Evolutionary conservation across 1,140 invertebrate species (phyloP).

Genomic region (Leguminivora glycinivorella): DNA sequence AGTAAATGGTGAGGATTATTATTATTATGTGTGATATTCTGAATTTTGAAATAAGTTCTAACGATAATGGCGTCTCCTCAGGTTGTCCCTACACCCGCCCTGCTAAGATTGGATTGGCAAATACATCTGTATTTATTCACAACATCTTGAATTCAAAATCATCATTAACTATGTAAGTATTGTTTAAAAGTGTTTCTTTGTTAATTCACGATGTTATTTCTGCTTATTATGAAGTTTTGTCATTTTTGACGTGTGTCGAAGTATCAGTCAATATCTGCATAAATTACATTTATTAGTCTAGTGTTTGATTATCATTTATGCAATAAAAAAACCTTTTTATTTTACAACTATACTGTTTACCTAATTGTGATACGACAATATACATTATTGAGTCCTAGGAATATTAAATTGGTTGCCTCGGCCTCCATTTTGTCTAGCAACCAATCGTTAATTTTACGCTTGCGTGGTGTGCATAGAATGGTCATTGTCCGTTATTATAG

Average conservation of each 20-base stretch:
- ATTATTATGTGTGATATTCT: constrained; percentile 28
- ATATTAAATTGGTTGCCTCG: not conserved
- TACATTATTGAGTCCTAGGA: too few species aligned
- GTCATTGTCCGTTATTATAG: not conserved
- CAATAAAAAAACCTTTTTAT: not conserved
- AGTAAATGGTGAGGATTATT: too few species aligned
- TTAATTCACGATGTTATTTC: not conserved
- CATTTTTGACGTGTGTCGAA: not conserved
- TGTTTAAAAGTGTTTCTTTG: constrained; percentile 18
- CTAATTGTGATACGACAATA: too few species aligned
- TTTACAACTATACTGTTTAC: too few species aligned
- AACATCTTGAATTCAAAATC: constrained; percentile 51
- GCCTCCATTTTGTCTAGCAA: constrained; percentile 13
- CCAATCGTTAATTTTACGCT: constrained; percentile 19
- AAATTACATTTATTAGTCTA: too few species aligned
- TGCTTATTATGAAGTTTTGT: not conserved
- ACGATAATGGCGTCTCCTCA: constrained; percentile 29
- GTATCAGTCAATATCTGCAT: not conserved
- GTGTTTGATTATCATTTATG: constrained; percentile 14
- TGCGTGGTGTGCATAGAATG: constrained; percentile 1
- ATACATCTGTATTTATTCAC: constrained; percentile 54
- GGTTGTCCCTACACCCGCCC: constrained; percentile 59
- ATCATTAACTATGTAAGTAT: constrained; percentile 59
- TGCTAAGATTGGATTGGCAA: constrained; percentile 48
- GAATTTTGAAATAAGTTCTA: constrained; percentile 4